Evolutionary conservation across 2,113 vertebrate genomes (phyloP).

Genomic region (Myotis davidii): DNA sequence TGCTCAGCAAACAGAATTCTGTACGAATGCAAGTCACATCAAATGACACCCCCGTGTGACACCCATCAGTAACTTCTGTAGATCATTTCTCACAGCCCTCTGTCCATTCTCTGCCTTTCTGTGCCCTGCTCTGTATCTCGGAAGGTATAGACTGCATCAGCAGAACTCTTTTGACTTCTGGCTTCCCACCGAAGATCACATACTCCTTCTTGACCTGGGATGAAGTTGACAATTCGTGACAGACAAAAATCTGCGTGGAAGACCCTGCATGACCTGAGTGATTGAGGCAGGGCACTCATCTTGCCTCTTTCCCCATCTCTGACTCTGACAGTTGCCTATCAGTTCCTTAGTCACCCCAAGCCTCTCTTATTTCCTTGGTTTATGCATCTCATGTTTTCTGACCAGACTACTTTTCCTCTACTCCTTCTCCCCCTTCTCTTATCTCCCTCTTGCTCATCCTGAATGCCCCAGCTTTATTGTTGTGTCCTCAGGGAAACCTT

Average conservation of each 20-base stretch:
- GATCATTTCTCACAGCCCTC: neutral
- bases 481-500: neutral
- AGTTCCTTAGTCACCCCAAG: neutral
- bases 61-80: neutral
- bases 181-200: neutral
- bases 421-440: neutral
- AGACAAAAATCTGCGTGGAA: neutral
- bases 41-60: neutral
- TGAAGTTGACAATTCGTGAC: neutral
- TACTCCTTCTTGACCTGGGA: neutral
- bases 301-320: neutral
- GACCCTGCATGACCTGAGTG: neutral
- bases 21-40: neutral
- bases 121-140: neutral
- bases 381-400: neutral
- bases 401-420: neutral
- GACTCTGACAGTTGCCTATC: neutral
- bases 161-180: neutral
- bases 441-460: neutral
- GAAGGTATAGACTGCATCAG: neutral
- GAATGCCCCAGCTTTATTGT: neutral
- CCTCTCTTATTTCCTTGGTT: neutral
- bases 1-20: neutral
- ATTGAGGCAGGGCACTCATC: neutral
- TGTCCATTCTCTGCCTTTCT: neutral